Conservation (phyloP, 1,140 invertebrate genomes). For the Caligus rogercresseyi region DNA sequence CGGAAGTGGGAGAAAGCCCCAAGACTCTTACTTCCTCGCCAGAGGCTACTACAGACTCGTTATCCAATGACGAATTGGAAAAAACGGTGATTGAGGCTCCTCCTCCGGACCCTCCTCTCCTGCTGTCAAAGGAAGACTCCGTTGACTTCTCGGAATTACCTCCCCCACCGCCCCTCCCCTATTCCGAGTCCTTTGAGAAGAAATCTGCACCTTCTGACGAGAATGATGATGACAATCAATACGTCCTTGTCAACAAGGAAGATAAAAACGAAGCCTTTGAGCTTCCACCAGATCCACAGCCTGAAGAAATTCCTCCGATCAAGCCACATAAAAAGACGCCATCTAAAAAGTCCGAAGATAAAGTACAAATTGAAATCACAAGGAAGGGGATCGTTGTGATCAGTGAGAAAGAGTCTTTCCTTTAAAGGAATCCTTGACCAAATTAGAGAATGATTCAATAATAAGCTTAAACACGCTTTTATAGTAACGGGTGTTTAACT, state of each 20-base stretch:
- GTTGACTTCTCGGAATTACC: neutral
- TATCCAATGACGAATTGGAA: neutral
- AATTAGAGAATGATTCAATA: too few species aligned
- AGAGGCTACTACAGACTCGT: neutral
- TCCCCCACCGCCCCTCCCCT: neutral
- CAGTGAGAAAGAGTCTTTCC: neutral
- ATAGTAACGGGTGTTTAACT: too few species aligned
- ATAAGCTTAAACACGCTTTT: too few species aligned
- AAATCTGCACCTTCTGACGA: neutral
- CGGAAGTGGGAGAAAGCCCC: neutral
- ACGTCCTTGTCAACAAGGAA: neutral
- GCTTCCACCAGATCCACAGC: neutral
- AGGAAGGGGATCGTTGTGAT: neutral
- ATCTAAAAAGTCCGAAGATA: neutral
- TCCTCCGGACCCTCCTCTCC: too few species aligned
- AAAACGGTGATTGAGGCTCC: neutral
- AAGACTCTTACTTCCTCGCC: neutral
- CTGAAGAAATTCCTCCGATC: neutral
- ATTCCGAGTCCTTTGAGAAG: neutral
- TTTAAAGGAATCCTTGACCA: too few species aligned
- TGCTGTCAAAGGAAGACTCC: neutral
- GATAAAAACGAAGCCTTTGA: neutral
- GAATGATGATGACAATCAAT: neutral
- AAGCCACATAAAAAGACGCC: neutral
- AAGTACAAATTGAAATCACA: neutral